Percentiles rank a stretch among this genome's conserved stretches.
These are phyloP conservation scores for Tuta absoluta DNA, from an alignment of 2,888 invertebrate species.

Conservation along the genomic window DNA sequence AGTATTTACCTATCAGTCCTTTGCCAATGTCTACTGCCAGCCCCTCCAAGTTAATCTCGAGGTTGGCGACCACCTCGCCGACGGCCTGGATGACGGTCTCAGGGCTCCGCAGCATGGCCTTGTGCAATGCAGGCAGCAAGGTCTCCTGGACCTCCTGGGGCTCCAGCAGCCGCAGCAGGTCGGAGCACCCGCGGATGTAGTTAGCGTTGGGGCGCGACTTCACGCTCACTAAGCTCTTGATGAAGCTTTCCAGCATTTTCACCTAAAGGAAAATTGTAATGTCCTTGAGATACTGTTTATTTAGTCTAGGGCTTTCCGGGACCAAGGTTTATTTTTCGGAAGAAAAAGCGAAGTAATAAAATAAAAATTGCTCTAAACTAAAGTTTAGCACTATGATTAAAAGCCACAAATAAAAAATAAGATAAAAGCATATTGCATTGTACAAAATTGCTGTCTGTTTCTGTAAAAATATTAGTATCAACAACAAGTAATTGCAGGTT, in stretches of 20 bases:
- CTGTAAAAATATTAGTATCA: no score
- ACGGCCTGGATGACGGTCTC: slow-evolving; percentile 93
- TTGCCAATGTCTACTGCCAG: slow-evolving; percentile 90
- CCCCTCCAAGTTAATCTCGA: slow-evolving; percentile 88
- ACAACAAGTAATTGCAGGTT: no score
- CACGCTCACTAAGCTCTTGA: slow-evolving; percentile 88
- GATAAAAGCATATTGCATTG: no score
- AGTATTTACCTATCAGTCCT: slow-evolving; percentile 85
- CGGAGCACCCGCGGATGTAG: slow-evolving; percentile 84
- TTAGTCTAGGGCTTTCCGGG: no score
- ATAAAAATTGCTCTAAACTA: no score
- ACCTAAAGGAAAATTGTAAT: slow-evolving; percentile 61
- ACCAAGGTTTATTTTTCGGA: no score
- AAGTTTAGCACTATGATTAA: no score
- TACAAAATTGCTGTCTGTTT: no score
- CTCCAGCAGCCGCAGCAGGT: slow-evolving; percentile 83
- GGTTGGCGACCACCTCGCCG: slow-evolving; percentile 86
- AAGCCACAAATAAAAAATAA: no score
- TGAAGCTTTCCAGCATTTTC: slow-evolving; percentile 85
- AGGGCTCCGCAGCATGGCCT: slow-evolving; percentile 95
- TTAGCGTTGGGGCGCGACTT: slow-evolving; percentile 87
- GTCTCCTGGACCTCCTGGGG: slow-evolving; percentile 85
- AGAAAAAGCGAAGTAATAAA: no score
- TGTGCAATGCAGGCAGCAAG: slow-evolving; percentile 92
- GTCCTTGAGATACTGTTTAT: neutral